A percentile compares a stretch with the other conserved stretches of the same genome.
phyloP scores from a whole-genome alignment of 35 echinoderm and acorn worm genomes.

The Patiria miniata region DNA sequence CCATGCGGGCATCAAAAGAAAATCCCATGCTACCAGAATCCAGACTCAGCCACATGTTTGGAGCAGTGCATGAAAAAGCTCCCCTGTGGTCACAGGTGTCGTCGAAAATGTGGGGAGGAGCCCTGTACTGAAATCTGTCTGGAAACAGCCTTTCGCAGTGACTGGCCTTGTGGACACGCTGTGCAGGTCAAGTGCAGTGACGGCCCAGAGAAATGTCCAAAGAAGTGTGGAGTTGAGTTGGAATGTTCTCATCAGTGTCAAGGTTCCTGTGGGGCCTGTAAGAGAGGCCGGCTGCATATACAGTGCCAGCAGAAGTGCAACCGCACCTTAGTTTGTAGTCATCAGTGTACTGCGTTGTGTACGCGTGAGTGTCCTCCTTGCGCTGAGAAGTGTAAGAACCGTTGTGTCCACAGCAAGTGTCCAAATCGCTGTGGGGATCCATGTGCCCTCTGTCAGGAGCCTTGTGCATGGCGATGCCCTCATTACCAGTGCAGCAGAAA shows the following conservation, averaged over 20 bases:
- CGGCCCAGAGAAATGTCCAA: conserved; percentile 49
- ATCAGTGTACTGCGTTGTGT: conserved; percentile 67
- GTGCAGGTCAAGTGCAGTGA: conserved; percentile 61
- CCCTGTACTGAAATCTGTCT: conserved; percentile 50
- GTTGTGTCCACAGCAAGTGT: conserved; percentile 82
- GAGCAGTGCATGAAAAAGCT: conserved; percentile 35
- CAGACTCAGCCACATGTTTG: conserved; percentile 33
- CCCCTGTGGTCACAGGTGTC: conserved; percentile 69
- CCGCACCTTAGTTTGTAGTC: conserved; percentile 84
- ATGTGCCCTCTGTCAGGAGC: conserved; percentile 70
- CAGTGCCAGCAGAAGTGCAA: conserved; percentile 64
- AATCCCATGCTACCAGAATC: conserved; percentile 53
- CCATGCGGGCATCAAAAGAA: conserved; percentile 52
- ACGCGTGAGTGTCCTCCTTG: conserved; percentile 85
- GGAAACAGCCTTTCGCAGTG: conserved; percentile 22
- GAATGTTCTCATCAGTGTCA: conserved; percentile 71
- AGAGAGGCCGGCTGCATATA: conserved; percentile 56
- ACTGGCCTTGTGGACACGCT: conserved; percentile 74
- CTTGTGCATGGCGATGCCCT: conserved; percentile 60
- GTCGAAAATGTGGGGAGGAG: conserved; percentile 65
- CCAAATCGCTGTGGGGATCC: conserved; percentile 61
- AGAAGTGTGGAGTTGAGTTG: conserved; percentile 44
- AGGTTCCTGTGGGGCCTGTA: conserved; percentile 58
- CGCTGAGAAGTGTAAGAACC: conserved; percentile 63
- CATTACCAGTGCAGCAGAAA: conserved; percentile 40